phyloP scores from a whole-genome alignment of 2,797 vertebrate genomes.

The Lagocephalus sceleratus region DNA sequence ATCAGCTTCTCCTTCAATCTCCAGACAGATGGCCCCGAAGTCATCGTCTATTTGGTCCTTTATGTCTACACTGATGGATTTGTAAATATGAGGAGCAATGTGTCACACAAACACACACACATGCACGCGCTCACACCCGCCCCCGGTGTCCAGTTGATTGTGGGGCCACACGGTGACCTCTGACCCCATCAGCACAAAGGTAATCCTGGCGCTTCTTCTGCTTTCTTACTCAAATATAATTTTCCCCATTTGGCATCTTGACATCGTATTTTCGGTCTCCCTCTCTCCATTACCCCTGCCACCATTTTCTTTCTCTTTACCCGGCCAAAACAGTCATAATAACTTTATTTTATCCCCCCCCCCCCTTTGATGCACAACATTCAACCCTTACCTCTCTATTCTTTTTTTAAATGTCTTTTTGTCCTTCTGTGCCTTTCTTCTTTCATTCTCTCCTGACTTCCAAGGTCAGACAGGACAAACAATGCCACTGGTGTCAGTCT shows the following conservation, averaged over 20 bases:
- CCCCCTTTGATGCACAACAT: slow-evolving; percentile 69
- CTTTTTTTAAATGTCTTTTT: slow-evolving; percentile 72
- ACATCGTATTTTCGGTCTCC: slow-evolving; percentile 65
- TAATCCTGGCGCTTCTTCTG: slow-evolving; percentile 76
- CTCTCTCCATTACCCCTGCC: slow-evolving; percentile 32
- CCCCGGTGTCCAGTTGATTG: slow-evolving; percentile 63
- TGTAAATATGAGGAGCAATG: slow-evolving; percentile 71
- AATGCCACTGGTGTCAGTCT: slow-evolving; percentile 93
- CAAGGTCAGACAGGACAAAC: slow-evolving; percentile 98
- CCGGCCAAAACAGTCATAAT: slow-evolving; percentile 63
- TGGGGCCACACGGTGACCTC: slow-evolving; percentile 57
- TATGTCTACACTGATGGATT: slow-evolving; percentile 70
- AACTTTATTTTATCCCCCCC: slow-evolving; percentile 78
- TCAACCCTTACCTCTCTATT: slow-evolving; percentile 77
- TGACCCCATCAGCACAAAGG: slow-evolving; percentile 79
- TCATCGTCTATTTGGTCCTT: slow-evolving; percentile 73
- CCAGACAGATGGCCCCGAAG: slow-evolving; percentile 60
- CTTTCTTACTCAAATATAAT: slow-evolving; percentile 73
- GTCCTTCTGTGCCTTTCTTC: slow-evolving; percentile 75
- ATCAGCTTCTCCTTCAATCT: slow-evolving; percentile 53
- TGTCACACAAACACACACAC: slow-evolving; percentile 17
- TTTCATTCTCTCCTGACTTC: slow-evolving; percentile 82
- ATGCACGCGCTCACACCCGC: slow-evolving; percentile 28
- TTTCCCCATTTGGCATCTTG: slow-evolving; percentile 73
- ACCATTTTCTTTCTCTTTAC: slow-evolving; percentile 38